phyloP scores from a whole-genome alignment of 1,140 invertebrate species.

The Drosophila takahashii region DNA sequence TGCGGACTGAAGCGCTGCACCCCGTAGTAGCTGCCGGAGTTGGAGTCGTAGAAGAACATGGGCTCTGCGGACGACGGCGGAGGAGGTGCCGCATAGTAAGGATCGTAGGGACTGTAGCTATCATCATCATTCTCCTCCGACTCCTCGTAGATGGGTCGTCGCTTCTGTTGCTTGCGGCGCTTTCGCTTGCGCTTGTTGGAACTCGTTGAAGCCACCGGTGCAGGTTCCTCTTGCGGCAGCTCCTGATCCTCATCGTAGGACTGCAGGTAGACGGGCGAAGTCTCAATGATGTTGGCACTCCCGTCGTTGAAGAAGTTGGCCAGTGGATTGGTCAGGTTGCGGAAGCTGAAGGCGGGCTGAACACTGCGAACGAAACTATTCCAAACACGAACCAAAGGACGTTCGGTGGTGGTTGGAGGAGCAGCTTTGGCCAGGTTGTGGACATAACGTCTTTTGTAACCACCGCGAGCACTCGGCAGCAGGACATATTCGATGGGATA shows the following conservation, averaged over 20 bases:
- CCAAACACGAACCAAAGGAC: slow-evolving; percentile 70
- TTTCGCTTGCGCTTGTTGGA: slow-evolving; percentile 65
- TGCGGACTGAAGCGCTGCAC: slow-evolving; percentile 49
- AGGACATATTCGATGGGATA: slow-evolving; percentile 29
- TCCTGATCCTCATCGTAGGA: slow-evolving; percentile 24
- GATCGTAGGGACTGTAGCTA: slow-evolving; percentile 49
- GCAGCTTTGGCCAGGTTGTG: slow-evolving; percentile 32
- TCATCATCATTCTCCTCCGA: slow-evolving; percentile 48
- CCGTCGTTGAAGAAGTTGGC: slow-evolving; percentile 73
- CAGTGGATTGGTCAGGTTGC: slow-evolving; percentile 76
- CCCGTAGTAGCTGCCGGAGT: slow-evolving; percentile 60
- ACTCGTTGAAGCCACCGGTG: slow-evolving; percentile 10
- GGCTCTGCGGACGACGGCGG: slow-evolving; percentile 24
- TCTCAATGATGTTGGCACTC: slow-evolving; percentile 68
- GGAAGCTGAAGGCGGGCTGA: slow-evolving; percentile 56
- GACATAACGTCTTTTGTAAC: slow-evolving; percentile 42
- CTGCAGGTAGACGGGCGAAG: slow-evolving; percentile 54
- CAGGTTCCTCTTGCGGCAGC: slow-evolving; percentile 10
- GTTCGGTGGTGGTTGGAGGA: slow-evolving; percentile 55
- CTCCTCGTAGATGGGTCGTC: slow-evolving; percentile 32
- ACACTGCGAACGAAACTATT: slow-evolving; percentile 76
- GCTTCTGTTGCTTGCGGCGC: slow-evolving; percentile 63
- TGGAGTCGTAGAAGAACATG: slow-evolving; percentile 62
- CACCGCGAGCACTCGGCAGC: slow-evolving; percentile 20
- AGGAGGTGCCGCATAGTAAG: slow-evolving; percentile 17